These are phyloP conservation scores for Myrmecophaga tridactyla DNA, from an alignment of 2,113 vertebrate species.

Conservation along the genomic window DNA sequence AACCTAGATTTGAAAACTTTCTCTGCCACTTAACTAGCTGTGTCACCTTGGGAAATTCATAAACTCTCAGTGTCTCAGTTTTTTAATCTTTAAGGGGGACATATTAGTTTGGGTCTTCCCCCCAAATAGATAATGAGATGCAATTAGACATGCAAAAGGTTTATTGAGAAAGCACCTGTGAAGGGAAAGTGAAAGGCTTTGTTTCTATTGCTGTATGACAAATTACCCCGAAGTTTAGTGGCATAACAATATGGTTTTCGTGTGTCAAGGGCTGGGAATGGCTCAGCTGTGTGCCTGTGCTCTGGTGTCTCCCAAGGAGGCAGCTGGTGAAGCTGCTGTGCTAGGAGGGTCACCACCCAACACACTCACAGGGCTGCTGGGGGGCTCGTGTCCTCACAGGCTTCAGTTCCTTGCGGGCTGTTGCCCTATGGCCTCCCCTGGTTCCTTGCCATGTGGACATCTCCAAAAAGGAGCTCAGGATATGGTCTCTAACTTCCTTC, in stretches of 20 bases:
- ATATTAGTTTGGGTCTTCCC: not conserved
- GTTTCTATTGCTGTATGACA: not conserved
- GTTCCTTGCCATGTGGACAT: not conserved
- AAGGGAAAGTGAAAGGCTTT: not conserved
- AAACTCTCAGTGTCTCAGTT: not conserved
- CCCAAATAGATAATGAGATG: not conserved
- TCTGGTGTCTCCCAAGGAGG: not conserved
- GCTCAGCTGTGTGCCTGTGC: not conserved
- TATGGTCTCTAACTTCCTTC: not conserved
- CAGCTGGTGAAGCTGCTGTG: no score
- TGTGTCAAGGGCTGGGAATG: not conserved
- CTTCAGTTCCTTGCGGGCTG: not conserved
- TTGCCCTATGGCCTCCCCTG: no score
- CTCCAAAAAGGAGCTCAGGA: not conserved
- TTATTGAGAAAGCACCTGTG: not conserved
- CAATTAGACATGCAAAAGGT: not conserved
- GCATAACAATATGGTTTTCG: not conserved
- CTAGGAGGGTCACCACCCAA: no score
- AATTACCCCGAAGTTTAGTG: not conserved
- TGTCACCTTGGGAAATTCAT: not conserved
- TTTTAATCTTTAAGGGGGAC: not conserved
- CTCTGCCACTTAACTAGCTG: no score
- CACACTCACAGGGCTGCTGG: not conserved
- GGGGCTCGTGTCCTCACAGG: not conserved
- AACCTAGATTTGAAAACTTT: not conserved